A percentile compares a stretch with the other conserved stretches of the same genome.
Evolutionary conservation across 2,888 invertebrate genomes (phyloP).

Genomic region (Emesis furor): DNA sequence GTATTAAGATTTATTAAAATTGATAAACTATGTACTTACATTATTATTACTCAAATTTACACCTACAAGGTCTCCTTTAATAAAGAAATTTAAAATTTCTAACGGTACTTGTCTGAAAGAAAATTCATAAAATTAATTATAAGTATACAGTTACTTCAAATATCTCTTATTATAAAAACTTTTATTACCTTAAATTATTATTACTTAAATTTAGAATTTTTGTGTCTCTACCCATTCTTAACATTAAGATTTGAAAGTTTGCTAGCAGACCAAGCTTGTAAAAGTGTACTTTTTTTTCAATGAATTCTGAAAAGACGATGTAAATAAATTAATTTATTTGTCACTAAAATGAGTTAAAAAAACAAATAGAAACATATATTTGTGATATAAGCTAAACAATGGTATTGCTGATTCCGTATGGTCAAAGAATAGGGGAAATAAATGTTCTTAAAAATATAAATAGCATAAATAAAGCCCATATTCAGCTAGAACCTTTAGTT

Average conservation of each 20-base stretch:
- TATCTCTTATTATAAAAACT: neutral
- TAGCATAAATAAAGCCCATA: too few species aligned
- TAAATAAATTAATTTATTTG: too few species aligned
- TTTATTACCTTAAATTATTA: slow-evolving; percentile 83
- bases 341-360: too few species aligned
- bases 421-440: too few species aligned
- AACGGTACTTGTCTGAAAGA: slow-evolving; percentile 85
- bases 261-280: slow-evolving; percentile 84
- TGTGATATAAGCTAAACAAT: too few species aligned
- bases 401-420: too few species aligned
- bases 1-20: neutral
- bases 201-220: slow-evolving; percentile 85
- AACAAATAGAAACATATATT: too few species aligned
- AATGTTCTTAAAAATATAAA: too few species aligned
- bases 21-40: slow-evolving; percentile 79
- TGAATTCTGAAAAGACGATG: slow-evolving; percentile 82
- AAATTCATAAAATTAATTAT: too few species aligned
- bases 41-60: slow-evolving; percentile 87
- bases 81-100: slow-evolving; percentile 88
- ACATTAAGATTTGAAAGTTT: slow-evolving; percentile 86
- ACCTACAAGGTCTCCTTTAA: slow-evolving; percentile 84
- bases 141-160: neutral
- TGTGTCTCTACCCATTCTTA: slow-evolving; percentile 86
- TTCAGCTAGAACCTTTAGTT: too few species aligned
- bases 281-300: slow-evolving; percentile 82